These are phyloP conservation scores for Grapholita molesta DNA, from an alignment of 1,140 invertebrate genomes.

Conservation along the genomic window DNA sequence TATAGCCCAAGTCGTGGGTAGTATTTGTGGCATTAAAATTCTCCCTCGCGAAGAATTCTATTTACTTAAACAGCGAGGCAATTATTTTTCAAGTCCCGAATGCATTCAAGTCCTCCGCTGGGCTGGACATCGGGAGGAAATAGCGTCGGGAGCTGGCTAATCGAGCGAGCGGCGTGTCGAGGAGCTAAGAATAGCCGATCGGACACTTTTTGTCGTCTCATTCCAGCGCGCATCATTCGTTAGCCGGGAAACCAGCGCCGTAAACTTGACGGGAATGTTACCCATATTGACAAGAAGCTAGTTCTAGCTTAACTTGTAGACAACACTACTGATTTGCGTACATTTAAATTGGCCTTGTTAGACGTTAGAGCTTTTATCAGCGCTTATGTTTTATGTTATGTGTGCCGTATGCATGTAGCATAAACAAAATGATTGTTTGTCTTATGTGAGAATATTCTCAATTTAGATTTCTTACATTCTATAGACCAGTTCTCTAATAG, in stretches of 20 bases:
- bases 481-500: too few relatives aligned
- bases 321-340: background rate
- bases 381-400: background rate
- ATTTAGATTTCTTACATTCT: too few relatives aligned
- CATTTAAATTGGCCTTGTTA: background rate
- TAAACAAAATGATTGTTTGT: too few relatives aligned
- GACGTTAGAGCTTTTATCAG: background rate
- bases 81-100: slow-evolving; percentile 35
- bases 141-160: slow-evolving; percentile 33
- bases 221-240: slow-evolving; percentile 36
- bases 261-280: slow-evolving; percentile 38
- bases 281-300: slow-evolving; percentile 40
- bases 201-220: slow-evolving; percentile 49
- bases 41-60: slow-evolving; percentile 22
- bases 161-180: slow-evolving; percentile 34
- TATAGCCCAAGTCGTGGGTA: slow-evolving; percentile 3
- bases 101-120: slow-evolving; percentile 29
- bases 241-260: slow-evolving; percentile 26
- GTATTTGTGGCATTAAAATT: slow-evolving; percentile 14
- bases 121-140: slow-evolving; percentile 28
- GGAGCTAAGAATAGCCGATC: slow-evolving; percentile 43
- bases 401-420: too few relatives aligned
- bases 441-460: too few relatives aligned
- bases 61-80: slow-evolving; percentile 32
- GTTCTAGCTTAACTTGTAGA: background rate